phyloP scores from a whole-genome alignment of 2,888 invertebrate genomes.

The Cremastinae sp. region DNA sequence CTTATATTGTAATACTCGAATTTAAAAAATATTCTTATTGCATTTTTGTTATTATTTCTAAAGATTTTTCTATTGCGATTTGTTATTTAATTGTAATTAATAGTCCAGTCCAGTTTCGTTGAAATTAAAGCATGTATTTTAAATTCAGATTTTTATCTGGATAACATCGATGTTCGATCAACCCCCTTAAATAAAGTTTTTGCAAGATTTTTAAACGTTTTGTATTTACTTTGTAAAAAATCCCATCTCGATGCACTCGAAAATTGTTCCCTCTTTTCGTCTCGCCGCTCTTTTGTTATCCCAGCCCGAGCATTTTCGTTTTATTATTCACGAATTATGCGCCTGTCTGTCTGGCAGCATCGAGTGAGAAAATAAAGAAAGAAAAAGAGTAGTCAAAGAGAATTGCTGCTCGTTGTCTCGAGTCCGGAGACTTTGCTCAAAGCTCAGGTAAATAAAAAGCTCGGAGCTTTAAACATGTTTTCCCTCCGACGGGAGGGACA shows the following conservation, averaged over 20 bases:
- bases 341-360: not conserved
- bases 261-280: conserved; percentile 28
- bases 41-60: too few species aligned
- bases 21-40: too few species aligned
- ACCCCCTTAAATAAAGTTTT: too few species aligned
- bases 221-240: too few species aligned
- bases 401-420: conserved; percentile 3
- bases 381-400: conserved; percentile 10
- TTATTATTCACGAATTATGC: conserved; percentile 65
- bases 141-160: too few species aligned
- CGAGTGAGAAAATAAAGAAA: not conserved
- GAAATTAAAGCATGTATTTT: too few species aligned
- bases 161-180: too few species aligned
- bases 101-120: too few species aligned
- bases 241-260: conserved; percentile 29
- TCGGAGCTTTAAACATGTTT: not conserved
- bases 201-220: too few species aligned
- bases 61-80: too few species aligned
- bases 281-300: not conserved
- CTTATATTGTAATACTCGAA: too few species aligned
- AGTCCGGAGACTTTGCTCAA: not conserved
- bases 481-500: not conserved
- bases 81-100: too few species aligned
- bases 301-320: conserved; percentile 49
- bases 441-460: not conserved